Evolutionary conservation across 2,797 vertebrate species (phyloP).

Genomic region (Naso thynnoides): DNA sequence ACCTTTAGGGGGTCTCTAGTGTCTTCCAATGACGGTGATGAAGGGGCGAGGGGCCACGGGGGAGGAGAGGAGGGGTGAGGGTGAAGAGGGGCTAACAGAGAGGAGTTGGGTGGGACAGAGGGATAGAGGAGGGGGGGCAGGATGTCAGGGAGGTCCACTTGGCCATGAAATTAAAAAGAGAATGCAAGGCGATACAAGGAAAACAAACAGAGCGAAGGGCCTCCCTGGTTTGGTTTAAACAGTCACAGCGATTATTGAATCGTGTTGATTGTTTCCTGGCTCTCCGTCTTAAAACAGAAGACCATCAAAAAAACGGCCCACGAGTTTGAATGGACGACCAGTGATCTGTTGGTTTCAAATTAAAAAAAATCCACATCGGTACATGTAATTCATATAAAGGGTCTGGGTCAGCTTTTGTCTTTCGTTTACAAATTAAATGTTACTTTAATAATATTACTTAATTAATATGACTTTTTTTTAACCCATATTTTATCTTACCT

Average conservation of each 20-base stretch:
- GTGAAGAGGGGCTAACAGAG: constrained; percentile 3
- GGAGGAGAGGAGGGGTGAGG: constrained; percentile 8
- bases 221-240: constrained; percentile 66
- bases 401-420: no score
- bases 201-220: constrained; percentile 75
- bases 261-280: constrained; percentile 76
- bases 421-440: neutral
- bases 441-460: neutral
- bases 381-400: neutral
- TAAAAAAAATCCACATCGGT: neutral
- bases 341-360: neutral
- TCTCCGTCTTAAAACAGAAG: constrained; percentile 41
- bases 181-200: constrained; percentile 75
- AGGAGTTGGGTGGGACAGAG: constrained; percentile 2
- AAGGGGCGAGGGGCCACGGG: constrained; percentile 22
- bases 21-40: constrained; percentile 23
- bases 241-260: constrained; percentile 73
- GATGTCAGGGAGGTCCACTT: constrained; percentile 79
- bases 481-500: no score
- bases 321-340: neutral
- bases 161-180: constrained; percentile 80
- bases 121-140: constrained; percentile 37
- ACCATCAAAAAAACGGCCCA: constrained; percentile 16
- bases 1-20: constrained; percentile 43
- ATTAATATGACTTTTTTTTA: no score